Evolutionary conservation across 1,140 invertebrate genomes (phyloP).

Genomic region (Megathymus violae): DNA sequence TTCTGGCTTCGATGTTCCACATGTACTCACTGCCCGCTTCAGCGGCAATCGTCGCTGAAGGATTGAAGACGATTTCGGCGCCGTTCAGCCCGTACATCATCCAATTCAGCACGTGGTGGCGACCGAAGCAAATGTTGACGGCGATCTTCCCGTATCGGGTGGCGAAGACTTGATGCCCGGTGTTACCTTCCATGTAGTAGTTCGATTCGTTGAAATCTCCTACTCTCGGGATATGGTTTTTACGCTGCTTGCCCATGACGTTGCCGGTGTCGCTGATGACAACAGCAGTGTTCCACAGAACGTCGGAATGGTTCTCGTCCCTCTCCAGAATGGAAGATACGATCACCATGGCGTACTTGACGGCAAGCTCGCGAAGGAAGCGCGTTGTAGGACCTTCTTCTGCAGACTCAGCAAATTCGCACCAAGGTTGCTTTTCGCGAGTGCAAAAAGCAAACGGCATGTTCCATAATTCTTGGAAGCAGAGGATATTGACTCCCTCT

Average conservation of each 20-base stretch:
- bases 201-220: conserved; percentile 99
- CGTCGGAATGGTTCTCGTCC: conserved; percentile 94
- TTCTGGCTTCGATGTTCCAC: conserved; percentile 98
- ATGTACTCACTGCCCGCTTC: conserved; percentile 93
- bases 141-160: conserved; percentile 95
- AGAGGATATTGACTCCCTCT: conserved; percentile 95
- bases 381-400: conserved; percentile 94
- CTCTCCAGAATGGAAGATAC: conserved; percentile 97
- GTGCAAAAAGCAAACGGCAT: conserved; percentile 99
- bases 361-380: conserved; percentile 92
- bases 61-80: conserved; percentile 99
- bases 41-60: conserved; percentile 94
- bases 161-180: conserved; percentile 97
- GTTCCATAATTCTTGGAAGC: conserved; percentile 99
- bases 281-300: conserved; percentile 98
- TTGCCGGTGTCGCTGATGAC: conserved; percentile 95
- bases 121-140: conserved; percentile 98
- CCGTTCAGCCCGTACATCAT: conserved; percentile 98
- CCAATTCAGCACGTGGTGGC: conserved; percentile 99
- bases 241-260: conserved; percentile 97
- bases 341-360: conserved; percentile 97
- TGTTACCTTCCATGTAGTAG: conserved; percentile 98
- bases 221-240: conserved; percentile 99
- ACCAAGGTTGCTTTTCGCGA: conserved; percentile 98
- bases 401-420: conserved; percentile 97